Base-by-base conservation (phyloP, 2,797 vertebrate species). In the Salarias fasciatus region DNA sequence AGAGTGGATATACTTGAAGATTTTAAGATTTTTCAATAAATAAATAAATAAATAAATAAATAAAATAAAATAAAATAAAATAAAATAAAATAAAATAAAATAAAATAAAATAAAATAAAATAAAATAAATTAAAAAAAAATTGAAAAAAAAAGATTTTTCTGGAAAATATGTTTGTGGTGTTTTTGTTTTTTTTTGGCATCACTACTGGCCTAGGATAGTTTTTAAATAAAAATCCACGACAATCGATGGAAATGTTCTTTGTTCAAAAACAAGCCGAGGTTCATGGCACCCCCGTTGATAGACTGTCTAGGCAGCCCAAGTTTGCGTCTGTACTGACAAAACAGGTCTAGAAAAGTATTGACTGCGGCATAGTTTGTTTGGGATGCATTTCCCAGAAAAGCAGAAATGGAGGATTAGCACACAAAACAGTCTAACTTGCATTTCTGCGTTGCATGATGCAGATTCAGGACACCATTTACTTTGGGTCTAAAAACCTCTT, bases 251-350 rank as follows among this genome's bases (percentile, higher is more conserved):
- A 95, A 72, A 11, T 86, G 59, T 0, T 71, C 72, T 74, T 95
- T 93, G 60, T 94, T 93, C 45, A 93, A 72, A 59, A 96, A 74
- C 15, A 96, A 59, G 4, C 94, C 95, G 0, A 96, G 80, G 76
- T 96, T 96, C 68, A 96, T 83, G 11, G 91, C 92, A 43, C 95
- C 94, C 95, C 94, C 95, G 75, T 92, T 95, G 60, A 96, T 93
- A 1, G 94, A 92, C 72, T 96, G 95, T 28, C 89, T 95, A 4
- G 92, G 65, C 45, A 96, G 91, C 6, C 94, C 94, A 3, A 85
- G 64, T 45, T 89, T 94, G 66, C 92, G 93, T 28, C 94, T 85
- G 69, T 94, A 95, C 18, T 94, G 93, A 67, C 95, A 95, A 85
- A 96, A 95, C 54, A 86, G 36, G 56, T 96, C 95, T 1, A 95